Evolutionary conservation across 2,113 vertebrate species (phyloP).

Genomic region (Syngnathus scovelli): DNA sequence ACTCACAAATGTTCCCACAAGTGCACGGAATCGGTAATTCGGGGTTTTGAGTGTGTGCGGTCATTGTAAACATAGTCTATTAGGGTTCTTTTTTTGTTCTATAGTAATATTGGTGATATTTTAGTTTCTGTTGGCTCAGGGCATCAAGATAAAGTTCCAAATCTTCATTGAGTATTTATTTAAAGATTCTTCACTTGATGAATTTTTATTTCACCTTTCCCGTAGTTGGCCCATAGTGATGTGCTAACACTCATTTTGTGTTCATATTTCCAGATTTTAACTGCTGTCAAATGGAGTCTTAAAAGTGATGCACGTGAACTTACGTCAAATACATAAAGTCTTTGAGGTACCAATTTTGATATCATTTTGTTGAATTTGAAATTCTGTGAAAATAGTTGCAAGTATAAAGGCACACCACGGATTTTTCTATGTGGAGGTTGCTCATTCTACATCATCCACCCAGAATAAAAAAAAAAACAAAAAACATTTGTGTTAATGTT

Average conservation of each 20-base stretch:
- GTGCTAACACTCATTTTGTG: not conserved
- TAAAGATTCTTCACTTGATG: too few species aligned
- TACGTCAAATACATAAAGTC: too few species aligned
- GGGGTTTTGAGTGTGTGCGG: slow-evolving; percentile 16
- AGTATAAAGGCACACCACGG: too few species aligned
- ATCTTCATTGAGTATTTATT: not conserved
- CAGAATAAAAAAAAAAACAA: too few species aligned
- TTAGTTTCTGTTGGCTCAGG: not conserved
- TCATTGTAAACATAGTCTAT: slow-evolving; percentile 44
- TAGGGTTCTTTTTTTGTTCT: not conserved
- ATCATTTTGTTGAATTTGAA: too few species aligned
- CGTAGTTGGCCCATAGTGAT: not conserved
- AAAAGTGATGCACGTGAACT: too few species aligned
- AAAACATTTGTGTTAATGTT: too few species aligned
- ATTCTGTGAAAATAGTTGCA: too few species aligned
- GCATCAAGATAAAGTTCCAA: not conserved
- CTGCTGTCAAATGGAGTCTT: too few species aligned
- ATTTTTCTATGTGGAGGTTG: too few species aligned
- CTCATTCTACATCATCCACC: too few species aligned
- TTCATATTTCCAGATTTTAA: not conserved
- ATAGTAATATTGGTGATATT: not conserved
- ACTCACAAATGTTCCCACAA: slow-evolving; percentile 65
- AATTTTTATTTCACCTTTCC: not conserved
- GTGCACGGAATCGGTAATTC: slow-evolving; percentile 26
- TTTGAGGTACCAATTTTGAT: too few species aligned